phyloP scores from a whole-genome alignment of 2,888 invertebrate species.

The Norana najaformis region DNA sequence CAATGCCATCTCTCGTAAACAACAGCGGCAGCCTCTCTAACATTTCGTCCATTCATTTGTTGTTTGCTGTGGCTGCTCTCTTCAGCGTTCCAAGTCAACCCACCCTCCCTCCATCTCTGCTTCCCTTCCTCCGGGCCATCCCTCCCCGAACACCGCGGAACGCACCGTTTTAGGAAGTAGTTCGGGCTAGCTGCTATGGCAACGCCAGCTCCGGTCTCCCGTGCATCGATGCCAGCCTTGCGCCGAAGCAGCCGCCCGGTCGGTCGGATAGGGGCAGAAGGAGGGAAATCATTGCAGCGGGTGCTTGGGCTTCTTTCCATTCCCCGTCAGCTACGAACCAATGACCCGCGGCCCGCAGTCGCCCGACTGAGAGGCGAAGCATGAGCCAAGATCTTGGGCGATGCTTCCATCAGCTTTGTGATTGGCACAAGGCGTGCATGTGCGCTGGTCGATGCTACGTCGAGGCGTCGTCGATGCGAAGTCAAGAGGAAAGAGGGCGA shows the following conservation, averaged over 20 bases:
- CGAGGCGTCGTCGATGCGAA: too few relatives aligned
- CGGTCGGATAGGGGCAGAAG: neutral
- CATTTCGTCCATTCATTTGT: neutral
- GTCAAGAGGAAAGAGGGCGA: neutral
- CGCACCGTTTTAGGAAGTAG: slow-evolving; percentile 1
- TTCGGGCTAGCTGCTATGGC: slow-evolving; percentile 3
- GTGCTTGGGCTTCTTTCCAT: neutral
- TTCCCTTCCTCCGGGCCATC: too few relatives aligned
- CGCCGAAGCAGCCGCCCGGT: neutral
- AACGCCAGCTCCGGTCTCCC: neutral
- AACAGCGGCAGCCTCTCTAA: neutral
- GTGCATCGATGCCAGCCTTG: neutral
- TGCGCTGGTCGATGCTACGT: neutral
- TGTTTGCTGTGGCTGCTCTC: neutral
- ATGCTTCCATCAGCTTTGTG: neutral
- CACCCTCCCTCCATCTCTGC: neutral
- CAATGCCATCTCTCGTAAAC: neutral
- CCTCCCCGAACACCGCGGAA: neutral
- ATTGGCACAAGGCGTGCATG: neutral
- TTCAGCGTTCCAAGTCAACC: neutral
- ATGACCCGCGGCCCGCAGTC: neutral
- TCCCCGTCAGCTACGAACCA: neutral
- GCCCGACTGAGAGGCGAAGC: neutral
- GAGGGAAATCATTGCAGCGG: neutral
- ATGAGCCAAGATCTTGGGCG: neutral